Evolutionary conservation across 2,797 vertebrate species (phyloP), one percentile per base, ranked within the genome.

Genomic region (Brotula barbata): DNA sequence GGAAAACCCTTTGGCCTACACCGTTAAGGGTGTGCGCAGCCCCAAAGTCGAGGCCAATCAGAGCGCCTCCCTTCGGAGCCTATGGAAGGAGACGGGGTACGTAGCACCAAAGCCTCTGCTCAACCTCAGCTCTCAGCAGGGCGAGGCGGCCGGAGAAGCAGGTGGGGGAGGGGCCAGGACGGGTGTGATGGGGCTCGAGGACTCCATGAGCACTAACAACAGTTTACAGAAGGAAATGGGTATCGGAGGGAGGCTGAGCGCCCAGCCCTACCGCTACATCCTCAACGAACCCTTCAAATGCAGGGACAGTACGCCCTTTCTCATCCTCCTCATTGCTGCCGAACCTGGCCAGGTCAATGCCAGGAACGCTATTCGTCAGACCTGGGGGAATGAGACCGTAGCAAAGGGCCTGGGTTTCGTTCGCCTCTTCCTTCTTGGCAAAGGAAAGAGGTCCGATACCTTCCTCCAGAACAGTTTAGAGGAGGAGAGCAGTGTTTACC

Each of bases 261-360:
- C 86, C 0, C 94, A 96, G 64, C 94, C 94, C 23, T 98, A 98
- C 85, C 94, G 85, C 57, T 99, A 97, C 48, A 85, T 98, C 71
- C 91, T 98, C 48, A 98, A 99, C 0, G 95, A 99, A 70, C 96
- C 96, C 36, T 90, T 88, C 65, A 98, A 95, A 82, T 99, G 97
- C 78, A 91, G 89, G 59, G 92, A 94, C 46, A 91, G 88, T 75
- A 75, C 62, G 0, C 96, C 97, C 25, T 99, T 99, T 71, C 89
- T 99, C 64, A 89, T 98, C 80, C 68, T 99, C 36, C 92, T 99
- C 22, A 96, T 99, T 21, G 94, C 94, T 10, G 95, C 95, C 14
- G 96, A 97, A 64, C 95, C 96, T 0, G 82, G 89, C 43, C 96
- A 99, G 83, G 87, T 78, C 1, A 94, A 95, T 56, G 97, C 97